A percentile compares a stretch with the other conserved stretches of the same genome.
These are phyloP conservation scores for Agrypnus murinus DNA, from an alignment of 2,888 invertebrate species.

Conservation along the genomic window DNA sequence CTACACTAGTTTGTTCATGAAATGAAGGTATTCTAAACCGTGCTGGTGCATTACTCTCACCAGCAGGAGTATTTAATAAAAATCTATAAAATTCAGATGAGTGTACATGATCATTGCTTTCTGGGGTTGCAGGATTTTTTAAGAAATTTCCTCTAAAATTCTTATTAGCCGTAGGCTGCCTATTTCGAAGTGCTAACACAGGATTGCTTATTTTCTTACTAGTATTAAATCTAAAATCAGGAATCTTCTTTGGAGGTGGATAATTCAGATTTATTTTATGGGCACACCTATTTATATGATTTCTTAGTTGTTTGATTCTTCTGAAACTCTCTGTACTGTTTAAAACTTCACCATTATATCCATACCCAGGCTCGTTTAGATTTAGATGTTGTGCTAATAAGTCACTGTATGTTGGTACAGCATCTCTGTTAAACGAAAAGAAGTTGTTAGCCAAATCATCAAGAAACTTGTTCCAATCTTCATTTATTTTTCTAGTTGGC, in stretches of 20 bases:
- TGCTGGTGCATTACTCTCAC: neutral
- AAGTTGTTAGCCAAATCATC: conserved; percentile 24
- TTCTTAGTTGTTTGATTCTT: neutral
- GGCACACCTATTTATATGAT: neutral
- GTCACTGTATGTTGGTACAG: neutral
- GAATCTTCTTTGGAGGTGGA: neutral
- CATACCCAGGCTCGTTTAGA: conserved; percentile 4
- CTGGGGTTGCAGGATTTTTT: neutral
- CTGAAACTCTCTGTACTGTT: neutral
- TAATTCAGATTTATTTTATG: no score
- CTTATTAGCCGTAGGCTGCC: no score
- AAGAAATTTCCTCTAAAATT: neutral
- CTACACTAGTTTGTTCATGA: no score
- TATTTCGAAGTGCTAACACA: neutral
- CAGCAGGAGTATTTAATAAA: neutral
- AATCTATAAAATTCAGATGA: conserved; percentile 14
- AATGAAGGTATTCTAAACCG: neutral
- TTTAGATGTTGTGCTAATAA: neutral
- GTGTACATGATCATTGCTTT: neutral
- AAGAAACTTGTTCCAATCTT: conserved; percentile 30
- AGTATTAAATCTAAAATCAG: neutral
- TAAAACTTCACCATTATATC: neutral
- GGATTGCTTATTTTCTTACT: neutral
- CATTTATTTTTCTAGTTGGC: conserved; percentile 2
- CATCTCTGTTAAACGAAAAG: conserved; percentile 22